These are phyloP conservation scores for Ardeotis arabs DNA, from an alignment of 2,113 vertebrate species.

Conservation along the genomic window DNA sequence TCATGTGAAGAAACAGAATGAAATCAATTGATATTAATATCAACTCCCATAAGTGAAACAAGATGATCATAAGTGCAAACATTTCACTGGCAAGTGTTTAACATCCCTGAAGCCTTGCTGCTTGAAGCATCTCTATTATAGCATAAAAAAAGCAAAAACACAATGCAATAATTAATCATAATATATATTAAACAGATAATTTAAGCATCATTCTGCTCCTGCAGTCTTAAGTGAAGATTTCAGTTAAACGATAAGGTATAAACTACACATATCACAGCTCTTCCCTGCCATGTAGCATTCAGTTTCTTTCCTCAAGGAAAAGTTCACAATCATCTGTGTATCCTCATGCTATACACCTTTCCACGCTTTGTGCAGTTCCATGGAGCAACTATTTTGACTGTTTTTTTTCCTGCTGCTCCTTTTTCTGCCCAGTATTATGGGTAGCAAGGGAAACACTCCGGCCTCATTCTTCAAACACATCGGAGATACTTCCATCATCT, in stretches of 20 bases:
- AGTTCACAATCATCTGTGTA: not conserved
- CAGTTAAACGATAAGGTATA: not conserved
- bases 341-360: not conserved
- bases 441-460: not conserved
- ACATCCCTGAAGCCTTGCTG: not conserved
- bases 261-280: not conserved
- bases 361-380: not conserved
- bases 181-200: not conserved
- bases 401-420: accelerated
- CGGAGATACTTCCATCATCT: not conserved
- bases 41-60: not conserved
- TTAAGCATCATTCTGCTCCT: not conserved
- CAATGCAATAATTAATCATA: not conserved
- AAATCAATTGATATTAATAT: conserved; percentile 30
- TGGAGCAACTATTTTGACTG: not conserved
- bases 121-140: not conserved
- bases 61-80: conserved; percentile 1
- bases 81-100: not conserved
- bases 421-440: not conserved
- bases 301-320: not conserved
- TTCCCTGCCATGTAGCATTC: not conserved
- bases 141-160: not conserved
- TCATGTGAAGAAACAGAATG: not conserved
- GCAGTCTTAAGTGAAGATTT: not conserved
- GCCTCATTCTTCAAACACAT: not conserved